phyloP scores from a whole-genome alignment of 2,797 vertebrate genomes.

The Pachyuromys duprasi region DNA sequence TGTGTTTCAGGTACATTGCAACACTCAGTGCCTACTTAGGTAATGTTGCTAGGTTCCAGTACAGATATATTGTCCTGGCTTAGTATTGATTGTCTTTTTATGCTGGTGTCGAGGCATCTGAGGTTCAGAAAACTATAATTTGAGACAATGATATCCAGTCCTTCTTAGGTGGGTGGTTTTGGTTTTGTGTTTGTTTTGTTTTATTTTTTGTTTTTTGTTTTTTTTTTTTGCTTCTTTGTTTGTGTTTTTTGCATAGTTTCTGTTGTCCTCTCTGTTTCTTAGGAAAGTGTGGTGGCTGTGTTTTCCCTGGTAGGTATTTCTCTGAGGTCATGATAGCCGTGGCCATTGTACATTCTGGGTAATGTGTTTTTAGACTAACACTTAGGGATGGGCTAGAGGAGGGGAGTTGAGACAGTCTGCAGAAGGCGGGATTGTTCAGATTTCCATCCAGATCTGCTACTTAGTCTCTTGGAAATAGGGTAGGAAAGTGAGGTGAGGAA shows the following conservation, averaged over 20 bases:
- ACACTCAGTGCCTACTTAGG: not conserved
- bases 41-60: not conserved
- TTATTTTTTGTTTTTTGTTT: not conserved
- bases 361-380: not conserved
- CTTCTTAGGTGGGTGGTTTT: not conserved
- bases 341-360: not conserved
- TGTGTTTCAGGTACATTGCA: not conserved
- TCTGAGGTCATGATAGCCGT: not conserved
- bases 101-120: not conserved
- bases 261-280: not conserved
- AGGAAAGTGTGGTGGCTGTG: not conserved
- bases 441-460: too few species aligned
- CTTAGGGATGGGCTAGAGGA: not conserved
- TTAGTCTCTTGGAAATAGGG: not conserved
- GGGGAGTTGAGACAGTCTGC: not conserved
- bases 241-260: too few species aligned
- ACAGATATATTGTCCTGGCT: not conserved
- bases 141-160: not conserved
- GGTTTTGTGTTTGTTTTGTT: too few species aligned
- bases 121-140: not conserved
- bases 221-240: not conserved
- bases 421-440: not conserved
- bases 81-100: not conserved
- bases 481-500: not conserved
- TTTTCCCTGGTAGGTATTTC: not conserved